Base-by-base conservation (phyloP, 2,888 invertebrate species). In the Bibio marci region DNA sequence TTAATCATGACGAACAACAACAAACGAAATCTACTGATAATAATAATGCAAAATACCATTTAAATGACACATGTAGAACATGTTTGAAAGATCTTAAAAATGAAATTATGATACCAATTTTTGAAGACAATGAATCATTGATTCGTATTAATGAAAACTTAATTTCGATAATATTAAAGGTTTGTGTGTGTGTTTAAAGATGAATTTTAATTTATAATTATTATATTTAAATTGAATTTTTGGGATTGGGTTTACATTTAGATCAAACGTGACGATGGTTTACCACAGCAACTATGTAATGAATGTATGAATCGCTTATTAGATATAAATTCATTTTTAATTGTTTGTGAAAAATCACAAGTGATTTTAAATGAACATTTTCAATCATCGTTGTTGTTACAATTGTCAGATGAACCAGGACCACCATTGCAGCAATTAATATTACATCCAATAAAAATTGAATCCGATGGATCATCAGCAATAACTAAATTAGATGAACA, bases 261-360 rank as follows among this genome's bases (percentile, higher is more conserved):
- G 33, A n/a, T 33, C 8, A n/a, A 14, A n/a, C 33, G 19, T 8
- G n/a, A 33, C 10, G 33, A 33, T 27, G 30, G 17, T 19, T 19
- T 30, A 14, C 41, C 41, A 15, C 41, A 41, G 14, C 41, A 41
- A 31, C 35, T 41, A 2, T 41, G 41, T 31, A 35, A 17, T 10
- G 38, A 41, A 18, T 41, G 41, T 19, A 13, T 41, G 27, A 26
- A n/a, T 11, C 34, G 18, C 3, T 18, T 41, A 12, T 34, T 26
- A 25, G 35, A 33, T 33, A 12, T 33, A 18, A 15, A 18, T 11
- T 11, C 17, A 33, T 33, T 33, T 19, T 18, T 17, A 12, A 17
- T 7, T 7, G 22, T 15, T 26, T 25, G 33, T 19, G 12, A 35
- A 14, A 31, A 31, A 6, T 30, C 40, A 3, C 18, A 36, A 18